These are phyloP conservation scores for Champsocephalus gunnari DNA, from an alignment of 2,797 vertebrate species.

Conservation along the genomic window DNA sequence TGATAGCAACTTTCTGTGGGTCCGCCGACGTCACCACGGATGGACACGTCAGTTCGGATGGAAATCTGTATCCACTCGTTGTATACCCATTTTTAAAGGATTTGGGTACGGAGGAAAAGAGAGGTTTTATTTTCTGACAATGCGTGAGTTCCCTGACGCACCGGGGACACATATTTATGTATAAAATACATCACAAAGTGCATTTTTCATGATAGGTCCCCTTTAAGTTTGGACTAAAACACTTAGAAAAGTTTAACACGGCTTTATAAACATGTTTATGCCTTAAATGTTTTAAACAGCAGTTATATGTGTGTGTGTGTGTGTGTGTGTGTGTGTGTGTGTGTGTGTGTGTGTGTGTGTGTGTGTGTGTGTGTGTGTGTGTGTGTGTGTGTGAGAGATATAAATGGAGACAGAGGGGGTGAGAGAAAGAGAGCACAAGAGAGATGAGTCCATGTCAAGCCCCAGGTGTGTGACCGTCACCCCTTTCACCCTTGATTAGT, in stretches of 20 bases:
- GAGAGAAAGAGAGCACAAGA: conserved; percentile 36
- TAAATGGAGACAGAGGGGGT: conserved; percentile 42
- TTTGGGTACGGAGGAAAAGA: too few species aligned
- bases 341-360: conserved; percentile 22
- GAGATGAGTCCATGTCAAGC: conserved; percentile 76
- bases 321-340: conserved; percentile 41
- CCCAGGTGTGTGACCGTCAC: conserved; percentile 93
- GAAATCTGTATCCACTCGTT: too few species aligned
- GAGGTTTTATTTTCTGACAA: too few species aligned
- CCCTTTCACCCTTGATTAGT: conserved; percentile 87
- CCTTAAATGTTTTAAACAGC: conserved; percentile 40
- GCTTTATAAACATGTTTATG: conserved; percentile 17
- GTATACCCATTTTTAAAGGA: too few species aligned
- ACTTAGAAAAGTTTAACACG: conserved; percentile 4
- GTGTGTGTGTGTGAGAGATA: conserved; percentile 35
- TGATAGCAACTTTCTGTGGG: too few species aligned
- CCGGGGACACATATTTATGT: too few species aligned
- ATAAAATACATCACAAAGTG: too few species aligned
- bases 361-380: conserved; percentile 31
- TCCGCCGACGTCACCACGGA: too few species aligned
- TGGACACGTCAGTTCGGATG: too few species aligned
- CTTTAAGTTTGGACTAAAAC: background rate
- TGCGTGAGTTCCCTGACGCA: too few species aligned
- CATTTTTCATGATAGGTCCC: too few species aligned
- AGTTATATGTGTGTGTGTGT: conserved; percentile 14